Base-by-base conservation (phyloP, 1,140 invertebrate species). In the Drosophila auraria region DNA sequence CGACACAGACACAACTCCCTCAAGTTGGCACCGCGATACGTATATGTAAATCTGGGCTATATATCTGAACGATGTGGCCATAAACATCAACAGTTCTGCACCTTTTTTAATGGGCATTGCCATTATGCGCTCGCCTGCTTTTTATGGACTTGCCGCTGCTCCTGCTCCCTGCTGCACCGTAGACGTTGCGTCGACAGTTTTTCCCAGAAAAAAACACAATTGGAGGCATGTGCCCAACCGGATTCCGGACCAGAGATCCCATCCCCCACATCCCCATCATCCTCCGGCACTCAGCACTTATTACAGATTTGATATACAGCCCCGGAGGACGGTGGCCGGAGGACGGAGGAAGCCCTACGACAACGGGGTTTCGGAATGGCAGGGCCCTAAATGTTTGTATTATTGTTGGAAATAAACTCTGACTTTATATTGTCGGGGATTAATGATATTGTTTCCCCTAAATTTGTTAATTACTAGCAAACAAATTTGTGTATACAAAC, bases 341-440 rank as follows among this genome's bases (percentile, higher is more conserved):
- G 47, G 42, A 25, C n/a, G 30, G 56, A 51, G 53, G 68, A 69
- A 78, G 75, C 74, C 72, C 69, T 40, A 83, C 72, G 58, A 73
- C 62, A 72, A 51, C 59, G 61, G 62, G 76, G 73, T 70, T 69
- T 56, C 45, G 62, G 64, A 53, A 40, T 70, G 66, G 49, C 80
- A 50, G 60, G 69, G 80, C 68, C 51, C 76, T 66, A 53, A 66
- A 83, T 89, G 86, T 89, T 84, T 89, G 86, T 89, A 86, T 90
- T 90, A 90, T 90, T 89, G 86, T 90, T 90, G 86, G 79, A 90
- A 90, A 90, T 90, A 90, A 90, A 90, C 86, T 89, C 84, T 58
- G 86, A 90, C 77, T 90, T 86, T 86, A 90, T 90, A 89, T 86
- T 90, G 86, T 86, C 84, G 86, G 61, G 72, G 68, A 90, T 90